Evolutionary conservation across 2,888 invertebrate genomes (phyloP), one percentile per base, ranked within the genome.

Genomic region (Opisthograptis luteolata): DNA sequence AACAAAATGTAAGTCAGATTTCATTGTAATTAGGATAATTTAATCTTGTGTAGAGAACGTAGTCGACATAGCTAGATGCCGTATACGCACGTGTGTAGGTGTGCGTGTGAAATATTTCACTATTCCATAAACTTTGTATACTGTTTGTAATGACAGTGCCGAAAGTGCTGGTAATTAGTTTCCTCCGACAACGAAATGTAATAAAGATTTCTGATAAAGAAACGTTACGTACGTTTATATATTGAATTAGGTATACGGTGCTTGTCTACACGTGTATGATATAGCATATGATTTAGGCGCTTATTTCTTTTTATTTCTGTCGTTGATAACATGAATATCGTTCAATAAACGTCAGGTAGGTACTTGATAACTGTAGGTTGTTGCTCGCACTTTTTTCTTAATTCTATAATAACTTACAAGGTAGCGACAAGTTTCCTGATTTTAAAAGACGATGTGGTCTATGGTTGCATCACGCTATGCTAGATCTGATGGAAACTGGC

Each of bases 151-250:
- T 14, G n/a, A 17, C 9, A 30, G 28, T 15, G 4, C 13, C 17
- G 9, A 44, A 43, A 46, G 43, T 34, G 32, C 42, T 47, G 39
- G 53, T 48, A 54, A 54, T 48, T 54, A 49, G 54, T 54, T 54
- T 45, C 28, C 47, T 34, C 42, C 30, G 47, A 52, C 37, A 53
- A 53, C 34, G 44, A 48, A 44, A 44, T 32, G 42, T 54, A 54
- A 54, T 54, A 52, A 47, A 54, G 53, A 54, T 54, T 52, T 37
- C 47, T 40, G 52, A 52, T 47, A 52, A 47, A 52, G 52, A 39
- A 42, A 47, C 24, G 43, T 41, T 43, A 43, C 47, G 46, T 43
- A 52, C 35, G 47, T 46, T 52, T 52, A 47, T 43, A 34, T 52
- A 43, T 43, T 37, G 46, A 47, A 52, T 47, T 34, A 43, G 46